Evolutionary conservation across 2,888 invertebrate species (phyloP), one percentile per base, ranked within the genome.

Genomic region (Vandiemenella viatica): DNA sequence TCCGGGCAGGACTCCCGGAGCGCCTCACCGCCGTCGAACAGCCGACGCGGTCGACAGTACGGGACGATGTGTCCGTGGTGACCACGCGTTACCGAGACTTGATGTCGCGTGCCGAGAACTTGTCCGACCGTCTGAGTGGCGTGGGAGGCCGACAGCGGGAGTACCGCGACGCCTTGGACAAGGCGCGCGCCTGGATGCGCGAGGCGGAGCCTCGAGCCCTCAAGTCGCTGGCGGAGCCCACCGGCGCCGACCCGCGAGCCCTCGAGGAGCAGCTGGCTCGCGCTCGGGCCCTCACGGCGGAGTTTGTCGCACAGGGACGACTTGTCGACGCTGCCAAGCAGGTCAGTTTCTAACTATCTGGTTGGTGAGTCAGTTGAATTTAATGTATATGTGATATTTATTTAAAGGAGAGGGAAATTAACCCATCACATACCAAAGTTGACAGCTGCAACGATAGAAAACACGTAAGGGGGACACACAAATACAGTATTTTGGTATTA

Each of bases 201-300:
- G 84, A 85, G 57, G 80, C 80, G 4, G 83, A 85, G 62, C 87
- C 87, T 0, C 79, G 81, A 66, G 82, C 82, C 0, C 77, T 79
- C 37, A 77, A 82, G 47, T 68, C 86, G 13, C 70, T 91, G 1
- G 79, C 83, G 0, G 92, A 92, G 65, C 81, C 85, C 0, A 75
- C 89, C 40, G 89, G 83, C 17, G 88, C 86, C 0, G 92, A 92
- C 60, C 87, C 91, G 0, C 80, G 83, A 58, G 78, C 83, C 1
- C 83, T 93, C 1, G 90, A 92, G 63, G 79, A 90, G 17, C 93
- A 93, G 66, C 73, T 95, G 47, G 77, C 79, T 54, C 78, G 79
- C 54, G 84, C 91, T 3, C 91, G 89, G 67, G 70, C 82, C 0
- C 67, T 95, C 38, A 87, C 90, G 64, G 85, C 81, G 59, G 93